Conservation (phyloP, 1,140 invertebrate species). For the Elymnias hypermnestra region DNA sequence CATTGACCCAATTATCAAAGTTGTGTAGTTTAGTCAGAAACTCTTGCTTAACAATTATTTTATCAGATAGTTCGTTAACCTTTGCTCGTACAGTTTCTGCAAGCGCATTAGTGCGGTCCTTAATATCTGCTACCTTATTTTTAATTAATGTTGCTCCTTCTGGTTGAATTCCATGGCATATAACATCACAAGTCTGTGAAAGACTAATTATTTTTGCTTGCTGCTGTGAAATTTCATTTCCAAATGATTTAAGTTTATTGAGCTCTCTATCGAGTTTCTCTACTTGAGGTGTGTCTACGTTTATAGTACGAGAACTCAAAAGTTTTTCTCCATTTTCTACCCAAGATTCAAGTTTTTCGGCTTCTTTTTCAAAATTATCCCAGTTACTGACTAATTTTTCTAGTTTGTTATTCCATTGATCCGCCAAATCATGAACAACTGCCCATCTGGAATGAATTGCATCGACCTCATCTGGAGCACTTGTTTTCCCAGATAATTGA, state of each 20-base stretch:
- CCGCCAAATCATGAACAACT: constrained; percentile 83
- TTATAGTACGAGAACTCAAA: constrained; percentile 75
- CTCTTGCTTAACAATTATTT: constrained; percentile 87
- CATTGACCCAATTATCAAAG: constrained; percentile 90
- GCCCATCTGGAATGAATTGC: constrained; percentile 88
- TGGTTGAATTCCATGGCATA: constrained; percentile 84
- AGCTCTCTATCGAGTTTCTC: constrained; percentile 85
- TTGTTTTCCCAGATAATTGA: constrained; percentile 83
- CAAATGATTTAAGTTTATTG: constrained; percentile 84
- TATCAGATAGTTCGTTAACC: constrained; percentile 88
- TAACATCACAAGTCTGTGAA: constrained; percentile 86
- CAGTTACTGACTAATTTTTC: constrained; percentile 88
- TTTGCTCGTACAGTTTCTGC: constrained; percentile 84
- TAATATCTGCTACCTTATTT: constrained; percentile 83
- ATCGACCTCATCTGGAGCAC: constrained; percentile 87
- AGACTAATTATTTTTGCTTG: constrained; percentile 87
- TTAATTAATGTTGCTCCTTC: constrained; percentile 86
- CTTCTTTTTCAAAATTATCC: constrained; percentile 86
- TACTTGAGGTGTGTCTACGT: constrained; percentile 80
- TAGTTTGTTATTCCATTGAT: constrained; percentile 84
- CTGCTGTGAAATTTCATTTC: constrained; percentile 88
- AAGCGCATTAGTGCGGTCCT: constrained; percentile 81
- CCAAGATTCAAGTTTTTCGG: constrained; percentile 84
- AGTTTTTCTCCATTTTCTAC: constrained; percentile 81
- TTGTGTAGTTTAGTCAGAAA: constrained; percentile 88